Evolutionary conservation across 2,888 invertebrate genomes (phyloP), one percentile per base, ranked within the genome.

Genomic region (Agrochola macilenta): DNA sequence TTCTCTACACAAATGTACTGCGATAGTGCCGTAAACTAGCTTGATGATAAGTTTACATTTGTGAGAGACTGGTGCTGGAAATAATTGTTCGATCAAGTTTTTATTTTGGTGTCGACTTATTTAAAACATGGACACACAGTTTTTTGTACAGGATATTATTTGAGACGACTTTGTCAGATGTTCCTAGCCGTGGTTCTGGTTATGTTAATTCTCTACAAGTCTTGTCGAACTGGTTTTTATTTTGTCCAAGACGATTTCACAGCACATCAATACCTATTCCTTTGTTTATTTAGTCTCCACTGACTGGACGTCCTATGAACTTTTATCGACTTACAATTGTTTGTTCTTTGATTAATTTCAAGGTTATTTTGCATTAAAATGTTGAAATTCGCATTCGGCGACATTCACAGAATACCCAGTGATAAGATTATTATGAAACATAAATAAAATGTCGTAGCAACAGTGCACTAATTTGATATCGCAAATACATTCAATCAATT

Each of bases 371-470:
- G 26, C 7, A 60, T 64, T 54, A 26, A 35, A 71, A 68, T 54
- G 69, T 61, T 66, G 23, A 71, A 77, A 54, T 63, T 74, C 35
- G 58, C n/a, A 69, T 72, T 71, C 26, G 49, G 58, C 26, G 43
- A 46, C 63, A 76, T 61, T 81, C 46, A 35, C 23, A 58, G 54
- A 74, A 57, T 43, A 1, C 60, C 43, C 43, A 12, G 12, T 54
- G 83, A 74, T 83, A 83, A 83, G 71, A 82, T 61, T 66, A 74
- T 68, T 54, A 43, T 8, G 35, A 68, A 80, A 73, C 9, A 70
- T 26, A 43, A 46, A 70, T 64, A 20, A 69, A 74, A 69, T 71
- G 58, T 35, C 63, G n/a, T 30, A 65, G 68, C 66, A 69, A 75
- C 74, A 52, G 63, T 72, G 71, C 14, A 30, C 76, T 30, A 39